phyloP scores from a whole-genome alignment of 1,140 invertebrate genomes.

The Heliconius eleuchia region DNA sequence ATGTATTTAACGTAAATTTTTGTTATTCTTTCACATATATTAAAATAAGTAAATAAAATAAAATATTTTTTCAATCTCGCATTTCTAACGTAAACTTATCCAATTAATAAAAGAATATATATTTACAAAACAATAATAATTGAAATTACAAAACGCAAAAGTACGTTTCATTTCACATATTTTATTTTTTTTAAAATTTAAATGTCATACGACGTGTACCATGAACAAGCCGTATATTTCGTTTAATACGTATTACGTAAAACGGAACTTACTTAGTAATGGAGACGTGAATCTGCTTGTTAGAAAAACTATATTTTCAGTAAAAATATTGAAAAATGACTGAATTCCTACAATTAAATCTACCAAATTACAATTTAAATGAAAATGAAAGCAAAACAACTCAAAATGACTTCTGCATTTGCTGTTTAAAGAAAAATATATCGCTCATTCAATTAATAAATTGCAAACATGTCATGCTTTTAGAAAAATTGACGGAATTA shows the following conservation, averaged over 20 bases:
- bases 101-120: too few species aligned
- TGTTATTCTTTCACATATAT: too few species aligned
- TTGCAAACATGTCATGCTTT: conserved; percentile 53
- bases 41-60: too few species aligned
- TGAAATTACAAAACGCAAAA: not conserved
- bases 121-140: too few species aligned
- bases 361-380: conserved; percentile 13
- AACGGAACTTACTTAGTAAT: conserved; percentile 18
- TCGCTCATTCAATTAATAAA: conserved; percentile 43
- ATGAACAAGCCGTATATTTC: not conserved
- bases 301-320: not conserved
- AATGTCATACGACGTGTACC: not conserved
- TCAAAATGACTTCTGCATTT: conserved; percentile 36
- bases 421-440: conserved; percentile 37
- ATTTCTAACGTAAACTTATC: too few species aligned
- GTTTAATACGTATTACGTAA: not conserved
- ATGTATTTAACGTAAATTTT: too few species aligned
- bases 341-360: conserved; percentile 20
- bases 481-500: conserved; percentile 45
- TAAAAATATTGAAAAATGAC: conserved; percentile 15
- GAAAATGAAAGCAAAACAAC: not conserved
- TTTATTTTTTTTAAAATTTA: not conserved
- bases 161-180: not conserved
- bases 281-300: conserved; percentile 15
- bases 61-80: too few species aligned